Evolutionary conservation across 2,797 vertebrate species (phyloP).

Genomic region (Apodemus agrarius): DNA sequence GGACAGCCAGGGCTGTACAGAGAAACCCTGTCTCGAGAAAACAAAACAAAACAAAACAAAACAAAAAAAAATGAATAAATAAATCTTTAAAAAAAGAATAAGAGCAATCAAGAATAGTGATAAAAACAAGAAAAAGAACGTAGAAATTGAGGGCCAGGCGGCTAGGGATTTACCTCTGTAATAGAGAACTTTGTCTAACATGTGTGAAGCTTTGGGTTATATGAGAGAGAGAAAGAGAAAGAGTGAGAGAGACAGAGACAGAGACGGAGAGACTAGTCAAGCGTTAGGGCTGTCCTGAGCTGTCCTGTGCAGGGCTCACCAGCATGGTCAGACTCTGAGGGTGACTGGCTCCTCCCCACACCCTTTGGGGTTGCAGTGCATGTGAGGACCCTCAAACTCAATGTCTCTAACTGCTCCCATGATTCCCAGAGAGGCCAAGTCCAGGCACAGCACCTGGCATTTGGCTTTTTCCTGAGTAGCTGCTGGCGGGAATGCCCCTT

Average conservation of each 20-base stretch:
- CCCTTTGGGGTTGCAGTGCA: background rate
- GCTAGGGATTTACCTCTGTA: background rate
- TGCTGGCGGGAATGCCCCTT: background rate
- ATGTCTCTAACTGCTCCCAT: background rate
- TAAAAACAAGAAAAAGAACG: background rate
- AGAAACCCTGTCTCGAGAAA: too few species aligned
- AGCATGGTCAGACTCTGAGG: too few species aligned
- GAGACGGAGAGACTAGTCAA: background rate
- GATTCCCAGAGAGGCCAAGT: background rate
- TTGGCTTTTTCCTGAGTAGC: conserved; percentile 3
- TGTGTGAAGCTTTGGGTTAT: background rate
- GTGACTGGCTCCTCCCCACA: background rate
- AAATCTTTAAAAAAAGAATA: background rate
- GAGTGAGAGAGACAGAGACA: too few species aligned
- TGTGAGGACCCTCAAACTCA: background rate
- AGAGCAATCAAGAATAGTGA: background rate
- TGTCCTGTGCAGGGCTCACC: background rate
- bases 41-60: too few species aligned
- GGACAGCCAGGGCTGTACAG: too few species aligned
- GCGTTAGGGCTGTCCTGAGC: background rate
- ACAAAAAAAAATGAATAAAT: too few species aligned
- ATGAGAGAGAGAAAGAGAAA: too few species aligned
- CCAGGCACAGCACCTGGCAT: background rate
- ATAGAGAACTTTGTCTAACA: background rate
- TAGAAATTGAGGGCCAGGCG: background rate